Evolutionary conservation across 2,888 invertebrate genomes (phyloP), one percentile per base, ranked within the genome.

Genomic region (Prosopocoilus inquinatus): DNA sequence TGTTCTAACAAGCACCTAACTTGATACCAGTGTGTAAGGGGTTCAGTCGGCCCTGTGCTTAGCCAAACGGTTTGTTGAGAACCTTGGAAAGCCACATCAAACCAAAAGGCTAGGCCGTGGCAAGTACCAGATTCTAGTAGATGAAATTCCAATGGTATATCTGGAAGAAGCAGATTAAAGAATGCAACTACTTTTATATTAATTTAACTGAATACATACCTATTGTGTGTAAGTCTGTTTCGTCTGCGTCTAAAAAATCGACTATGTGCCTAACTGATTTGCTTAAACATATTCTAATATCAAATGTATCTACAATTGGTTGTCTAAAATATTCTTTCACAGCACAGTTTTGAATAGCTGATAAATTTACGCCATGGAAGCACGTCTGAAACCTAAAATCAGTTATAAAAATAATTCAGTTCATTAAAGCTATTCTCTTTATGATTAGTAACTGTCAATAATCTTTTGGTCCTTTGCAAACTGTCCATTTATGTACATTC

Each of bases 1-100:
- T 90, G 90, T 73, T 95, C 94, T 51, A 99, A 78, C 59, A 99
- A 82, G 76, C 98, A 99, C 32, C 98, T 86, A 2, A 98, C 97
- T 80, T 98, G 97, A 78, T 99, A 98, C 99, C 98, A 99, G 78
- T 99, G 98, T 28, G 98, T 99, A 13, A 99, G 80, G 0, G 97
- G 96, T 75, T 98, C 97, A 2, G 97, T 97, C 0, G 98, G 98
- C 0, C 97, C 90, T 4, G 99, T 99, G 5, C 97, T 97, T 33
- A 99, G 78, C 97, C 98, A 98, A 55, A 98, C 90, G 57, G 93
- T 90, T 71, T 94, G 90, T 57, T 86, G 87, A 44, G 87, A 86
- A 35, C 98, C 97, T 56, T 91, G 87, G 79, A 99, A 98, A 63
- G 96, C 90, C 16, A 98, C 97, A 79, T 99, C 97, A 76, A 99